phyloP scores from a whole-genome alignment of 2,113 vertebrate species.

The Alectura lathami region DNA sequence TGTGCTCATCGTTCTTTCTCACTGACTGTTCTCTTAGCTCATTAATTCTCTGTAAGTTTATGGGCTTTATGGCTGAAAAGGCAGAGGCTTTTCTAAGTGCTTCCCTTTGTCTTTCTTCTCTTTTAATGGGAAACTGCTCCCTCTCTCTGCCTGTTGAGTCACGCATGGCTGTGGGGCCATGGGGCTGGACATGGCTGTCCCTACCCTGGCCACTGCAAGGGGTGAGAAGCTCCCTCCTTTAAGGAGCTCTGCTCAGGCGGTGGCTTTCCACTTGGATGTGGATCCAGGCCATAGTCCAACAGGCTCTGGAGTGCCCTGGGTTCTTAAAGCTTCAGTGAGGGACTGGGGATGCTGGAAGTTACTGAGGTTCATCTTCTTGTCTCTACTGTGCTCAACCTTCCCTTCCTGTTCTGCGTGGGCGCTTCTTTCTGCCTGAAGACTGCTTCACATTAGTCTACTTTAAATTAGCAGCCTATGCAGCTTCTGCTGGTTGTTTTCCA shows the following conservation, averaged over 20 bases:
- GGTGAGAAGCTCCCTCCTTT: not conserved
- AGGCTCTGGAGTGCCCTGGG: rapidly evolving
- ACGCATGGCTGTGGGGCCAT: not conserved
- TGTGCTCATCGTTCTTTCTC: not conserved
- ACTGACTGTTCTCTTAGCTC: not conserved
- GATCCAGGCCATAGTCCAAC: not conserved
- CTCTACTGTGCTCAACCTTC: not conserved
- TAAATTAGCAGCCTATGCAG: not conserved
- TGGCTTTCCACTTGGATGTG: not conserved
- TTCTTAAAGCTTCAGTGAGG: not conserved
- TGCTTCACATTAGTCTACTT: not conserved
- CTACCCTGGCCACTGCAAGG: not conserved
- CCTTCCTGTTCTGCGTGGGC: not conserved
- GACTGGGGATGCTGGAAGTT: not conserved
- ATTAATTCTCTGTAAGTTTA: not conserved
- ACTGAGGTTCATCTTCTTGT: not conserved
- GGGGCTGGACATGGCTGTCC: not conserved
- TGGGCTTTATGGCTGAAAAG: not conserved
- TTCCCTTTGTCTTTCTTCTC: not conserved
- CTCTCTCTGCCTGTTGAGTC: not conserved
- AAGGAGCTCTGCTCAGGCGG: not conserved
- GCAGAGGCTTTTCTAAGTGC: not conserved
- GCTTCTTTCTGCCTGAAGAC: too few relatives aligned
- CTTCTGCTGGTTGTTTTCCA: not conserved
- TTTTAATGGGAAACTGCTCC: not conserved